Base-by-base conservation (phyloP, 2,113 vertebrate species). In the Pimephales promelas region DNA sequence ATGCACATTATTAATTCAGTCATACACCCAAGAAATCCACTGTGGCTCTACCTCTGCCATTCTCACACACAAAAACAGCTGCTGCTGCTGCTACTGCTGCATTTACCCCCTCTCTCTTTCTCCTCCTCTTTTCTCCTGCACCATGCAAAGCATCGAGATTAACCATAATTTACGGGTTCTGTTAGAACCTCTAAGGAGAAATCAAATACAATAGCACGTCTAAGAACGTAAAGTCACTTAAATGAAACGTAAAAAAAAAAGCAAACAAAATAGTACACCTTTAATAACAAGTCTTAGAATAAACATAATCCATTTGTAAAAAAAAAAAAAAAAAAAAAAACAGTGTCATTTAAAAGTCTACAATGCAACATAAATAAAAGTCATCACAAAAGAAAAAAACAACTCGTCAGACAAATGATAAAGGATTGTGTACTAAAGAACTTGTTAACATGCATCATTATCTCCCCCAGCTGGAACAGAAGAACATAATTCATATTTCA, bases 1-100 rank as follows among this genome's bases (percentile, higher is more conserved):
- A 96, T 96, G 95, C 95, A 94, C 88, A 94, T 97, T 94, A 96
- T 96, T 96, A 96, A 94, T 93, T 95, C 95, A 91, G 93, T 94
- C 71, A 94, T 79, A 79, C 72, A 75, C 81, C 43, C 86, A 70
- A 81, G 81, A 83, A 77, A 81, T 43, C 77, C 84, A 83, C 85
- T 85, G 77, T 83, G 82, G 87, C 83, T 88, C 85, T 81, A 88
- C 85, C 83, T 85, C 85, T 86, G 93, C 93, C 83, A 85, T 82
- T 86, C 87, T 80, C 79, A 86, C 88, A 89, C 87, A 87, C 88
- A 90, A 70, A 81, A 68, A 81, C 79, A 81, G 79, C 92, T 92
- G 86, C 85, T 84, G 77, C 56, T 36, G 62, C 92, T 92, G 77
- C 56, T 36, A 45, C 91, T 92, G 86, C 84, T 86, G 82, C 84